phyloP scores from a whole-genome alignment of 2,113 vertebrate species.

The Rhagologus leucostigma region DNA sequence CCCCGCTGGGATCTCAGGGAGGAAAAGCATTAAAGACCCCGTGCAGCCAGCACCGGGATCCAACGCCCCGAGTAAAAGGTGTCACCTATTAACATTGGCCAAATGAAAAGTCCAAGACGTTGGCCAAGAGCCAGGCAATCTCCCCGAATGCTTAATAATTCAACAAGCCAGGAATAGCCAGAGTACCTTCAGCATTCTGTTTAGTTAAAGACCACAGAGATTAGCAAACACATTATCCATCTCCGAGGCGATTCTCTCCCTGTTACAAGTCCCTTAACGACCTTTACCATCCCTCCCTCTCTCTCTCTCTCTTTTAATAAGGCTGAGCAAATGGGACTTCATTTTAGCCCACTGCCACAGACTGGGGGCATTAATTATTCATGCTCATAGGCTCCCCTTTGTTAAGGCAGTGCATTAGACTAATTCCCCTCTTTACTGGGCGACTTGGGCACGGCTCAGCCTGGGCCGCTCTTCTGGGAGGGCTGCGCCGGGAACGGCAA shows the following conservation, averaged over 20 bases:
- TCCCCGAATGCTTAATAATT: conserved; percentile 71
- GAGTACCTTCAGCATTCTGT: conserved; percentile 66
- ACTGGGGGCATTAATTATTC: conserved; percentile 77
- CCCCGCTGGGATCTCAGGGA: neutral
- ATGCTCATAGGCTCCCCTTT: conserved; percentile 70
- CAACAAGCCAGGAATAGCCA: conserved; percentile 56
- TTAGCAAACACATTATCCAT: conserved; percentile 73
- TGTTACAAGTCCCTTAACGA: conserved; percentile 76
- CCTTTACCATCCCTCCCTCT: conserved; percentile 67
- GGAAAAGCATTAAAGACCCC: neutral
- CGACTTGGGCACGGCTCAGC: conserved; percentile 33
- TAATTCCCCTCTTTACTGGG: conserved; percentile 70
- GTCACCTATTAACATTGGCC: conserved; percentile 13
- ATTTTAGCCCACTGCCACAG: conserved; percentile 76
- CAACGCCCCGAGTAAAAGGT: neutral
- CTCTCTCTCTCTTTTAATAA: conserved; percentile 79
- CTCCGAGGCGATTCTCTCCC: conserved; percentile 63
- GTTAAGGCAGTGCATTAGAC: conserved; percentile 78
- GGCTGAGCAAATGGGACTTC: conserved; percentile 82
- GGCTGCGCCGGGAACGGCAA: neutral
- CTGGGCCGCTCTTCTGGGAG: neutral
- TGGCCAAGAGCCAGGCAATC: conserved; percentile 35
- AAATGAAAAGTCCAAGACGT: conserved; percentile 15
- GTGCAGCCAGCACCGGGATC: neutral
- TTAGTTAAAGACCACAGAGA: conserved; percentile 83